phyloP scores from a whole-genome alignment of 2,888 invertebrate species.

The Allolobophora icterica region DNA sequence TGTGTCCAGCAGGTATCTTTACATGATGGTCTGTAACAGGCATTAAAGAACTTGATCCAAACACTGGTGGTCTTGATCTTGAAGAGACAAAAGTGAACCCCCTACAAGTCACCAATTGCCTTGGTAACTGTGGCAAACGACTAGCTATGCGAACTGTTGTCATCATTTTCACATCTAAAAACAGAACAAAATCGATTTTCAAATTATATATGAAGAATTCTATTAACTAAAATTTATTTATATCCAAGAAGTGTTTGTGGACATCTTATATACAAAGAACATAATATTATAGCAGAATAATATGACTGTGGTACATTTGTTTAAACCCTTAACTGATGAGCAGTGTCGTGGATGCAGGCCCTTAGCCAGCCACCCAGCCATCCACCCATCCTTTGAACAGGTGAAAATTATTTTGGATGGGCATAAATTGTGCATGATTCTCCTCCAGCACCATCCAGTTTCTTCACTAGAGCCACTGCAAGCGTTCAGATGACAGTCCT shows the following conservation, averaged over 20 bases:
- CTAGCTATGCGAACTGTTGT: background rate
- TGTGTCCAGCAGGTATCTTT: background rate
- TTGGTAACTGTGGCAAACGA: background rate
- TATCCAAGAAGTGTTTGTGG: background rate
- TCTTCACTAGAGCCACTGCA: too few relatives aligned
- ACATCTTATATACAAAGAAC: background rate
- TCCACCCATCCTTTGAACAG: too few relatives aligned
- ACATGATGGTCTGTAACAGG: background rate
- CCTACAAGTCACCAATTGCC: background rate
- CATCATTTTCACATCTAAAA: background rate
- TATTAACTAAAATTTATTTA: background rate
- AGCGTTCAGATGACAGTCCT: too few relatives aligned
- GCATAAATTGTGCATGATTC: too few relatives aligned
- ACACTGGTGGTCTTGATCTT: background rate
- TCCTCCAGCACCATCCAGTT: too few relatives aligned
- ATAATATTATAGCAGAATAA: background rate
- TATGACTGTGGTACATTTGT: background rate
- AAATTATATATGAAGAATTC: background rate
- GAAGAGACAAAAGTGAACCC: background rate
- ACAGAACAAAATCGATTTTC: background rate
- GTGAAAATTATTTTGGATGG: too few relatives aligned
- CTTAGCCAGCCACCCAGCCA: too few relatives aligned
- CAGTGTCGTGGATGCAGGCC: too few relatives aligned
- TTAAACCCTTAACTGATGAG: too few relatives aligned
- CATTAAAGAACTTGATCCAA: background rate